Evolutionary conservation across 1,140 invertebrate genomes (phyloP).

Genomic region (Thrips palmi): DNA sequence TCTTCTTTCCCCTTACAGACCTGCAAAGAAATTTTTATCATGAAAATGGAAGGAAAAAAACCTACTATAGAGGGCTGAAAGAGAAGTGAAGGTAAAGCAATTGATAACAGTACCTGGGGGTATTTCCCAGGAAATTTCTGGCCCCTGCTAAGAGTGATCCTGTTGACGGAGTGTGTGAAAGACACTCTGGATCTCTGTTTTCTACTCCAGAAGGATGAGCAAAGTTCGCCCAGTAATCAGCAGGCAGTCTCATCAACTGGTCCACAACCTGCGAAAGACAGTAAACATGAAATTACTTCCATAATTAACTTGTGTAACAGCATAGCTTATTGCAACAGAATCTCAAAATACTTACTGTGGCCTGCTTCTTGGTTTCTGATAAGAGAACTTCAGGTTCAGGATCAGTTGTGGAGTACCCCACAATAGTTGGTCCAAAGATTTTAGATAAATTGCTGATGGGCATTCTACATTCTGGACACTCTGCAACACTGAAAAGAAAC

Average conservation of each 20-base stretch:
- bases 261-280: constrained; percentile 12
- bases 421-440: constrained; percentile 68
- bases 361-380: constrained; percentile 12
- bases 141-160: too few species aligned
- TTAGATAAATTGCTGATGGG: constrained; percentile 53
- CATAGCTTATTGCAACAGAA: constrained; percentile 1
- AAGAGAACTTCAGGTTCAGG: constrained; percentile 21
- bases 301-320: too few species aligned
- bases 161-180: too few species aligned
- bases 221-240: constrained; percentile 15
- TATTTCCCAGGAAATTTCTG: too few species aligned
- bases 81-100: too few species aligned
- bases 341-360: constrained; percentile 10
- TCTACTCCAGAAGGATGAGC: too few species aligned
- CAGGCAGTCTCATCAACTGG: constrained; percentile 13
- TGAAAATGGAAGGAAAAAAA: background rate
- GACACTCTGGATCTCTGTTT: too few species aligned
- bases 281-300: background rate
- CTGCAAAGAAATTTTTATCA: background rate
- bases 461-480: constrained; percentile 57
- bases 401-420: constrained; percentile 56
- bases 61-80: too few species aligned
- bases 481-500: constrained; percentile 36
- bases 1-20: too few species aligned
- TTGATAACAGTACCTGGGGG: too few species aligned